Evolutionary conservation across 2,113 vertebrate species (phyloP), one percentile per base, ranked within the genome.

Genomic region (Halcyon malimbica): DNA sequence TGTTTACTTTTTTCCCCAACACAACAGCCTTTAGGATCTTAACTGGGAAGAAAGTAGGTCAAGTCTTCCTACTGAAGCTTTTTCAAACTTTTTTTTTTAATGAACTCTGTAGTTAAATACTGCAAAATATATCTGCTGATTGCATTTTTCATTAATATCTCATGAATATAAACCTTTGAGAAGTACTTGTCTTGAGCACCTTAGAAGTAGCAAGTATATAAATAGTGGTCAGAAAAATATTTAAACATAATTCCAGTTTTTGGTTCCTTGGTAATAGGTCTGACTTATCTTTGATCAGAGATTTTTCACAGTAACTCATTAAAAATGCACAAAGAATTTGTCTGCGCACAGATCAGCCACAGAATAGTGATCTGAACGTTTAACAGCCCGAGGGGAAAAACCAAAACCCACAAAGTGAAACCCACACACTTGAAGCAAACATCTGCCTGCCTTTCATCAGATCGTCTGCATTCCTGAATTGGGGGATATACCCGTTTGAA

Each of bases 311-410:
- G 19, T 35, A 80, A 81, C 68, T 74, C 46, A 86, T 83, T 93
- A 59, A 70, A 96, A 87, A 88, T n/a, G n/a, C 68, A 83, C 12
- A 77, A 77, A 70, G 85, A 94, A 86, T 89, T 78, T 88, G 80
- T 71, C 62, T 89, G 59, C 76, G 56, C 51, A 78, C 39, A 57
- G 37, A 92, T 74, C 56, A 68, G 69, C 73, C 65, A 60, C 51
- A 41, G 48, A 96, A 86, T 26, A 81, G 19, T n/a, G 60, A 93
- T 81, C 28, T 60, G 46, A 92, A 74, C 64, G 41, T 56, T 92
- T 39, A 91, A 87, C 64, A 79, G 93, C 91, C 87, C 35, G 28
- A 71, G 46, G 82, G 11, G 33, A 50, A 37, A 74, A 48, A 42
- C 16, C 2, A 35, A 60, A 62, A 91, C 16, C 14, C 56, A 54